phyloP scores from a whole-genome alignment of 2,113 vertebrate species.

The Xenopus borealis region DNA sequence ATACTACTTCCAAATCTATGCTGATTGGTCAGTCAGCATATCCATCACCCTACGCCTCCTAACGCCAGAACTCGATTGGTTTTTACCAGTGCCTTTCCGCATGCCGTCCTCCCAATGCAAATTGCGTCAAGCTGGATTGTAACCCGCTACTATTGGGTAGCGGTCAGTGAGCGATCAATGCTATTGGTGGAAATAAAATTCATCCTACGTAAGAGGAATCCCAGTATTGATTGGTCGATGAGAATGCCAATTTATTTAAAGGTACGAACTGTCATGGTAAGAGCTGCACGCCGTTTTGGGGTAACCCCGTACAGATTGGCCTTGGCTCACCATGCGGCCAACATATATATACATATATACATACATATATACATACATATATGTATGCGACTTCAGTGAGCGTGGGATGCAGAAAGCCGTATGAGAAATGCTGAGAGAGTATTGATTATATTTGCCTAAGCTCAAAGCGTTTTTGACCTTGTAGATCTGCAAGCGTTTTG shows the following conservation, averaged over 20 bases:
- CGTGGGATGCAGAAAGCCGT: too few species aligned
- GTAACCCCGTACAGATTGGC: too few species aligned
- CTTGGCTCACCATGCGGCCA: too few species aligned
- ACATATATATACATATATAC: too few species aligned
- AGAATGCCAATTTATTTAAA: constrained; percentile 6
- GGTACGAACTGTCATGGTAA: too few species aligned
- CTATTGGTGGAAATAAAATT: background rate
- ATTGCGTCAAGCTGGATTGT: background rate
- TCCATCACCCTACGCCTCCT: background rate
- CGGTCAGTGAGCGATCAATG: background rate
- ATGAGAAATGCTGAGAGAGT: too few species aligned
- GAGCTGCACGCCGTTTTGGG: too few species aligned
- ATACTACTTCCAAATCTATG: background rate
- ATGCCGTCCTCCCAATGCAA: background rate
- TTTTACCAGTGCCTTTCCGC: background rate
- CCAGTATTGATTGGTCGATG: constrained; percentile 48
- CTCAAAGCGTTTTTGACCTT: too few species aligned
- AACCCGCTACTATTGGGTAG: constrained; percentile 15
- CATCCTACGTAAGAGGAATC: constrained; percentile 49
- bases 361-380: too few species aligned
- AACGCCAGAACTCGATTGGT: background rate
- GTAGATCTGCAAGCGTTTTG: too few species aligned
- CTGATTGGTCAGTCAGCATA: background rate
- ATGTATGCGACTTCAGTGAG: too few species aligned
- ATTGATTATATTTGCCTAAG: too few species aligned